Conservation (phyloP, 2,888 invertebrate species). For the Tolmerus cingulatus region DNA sequence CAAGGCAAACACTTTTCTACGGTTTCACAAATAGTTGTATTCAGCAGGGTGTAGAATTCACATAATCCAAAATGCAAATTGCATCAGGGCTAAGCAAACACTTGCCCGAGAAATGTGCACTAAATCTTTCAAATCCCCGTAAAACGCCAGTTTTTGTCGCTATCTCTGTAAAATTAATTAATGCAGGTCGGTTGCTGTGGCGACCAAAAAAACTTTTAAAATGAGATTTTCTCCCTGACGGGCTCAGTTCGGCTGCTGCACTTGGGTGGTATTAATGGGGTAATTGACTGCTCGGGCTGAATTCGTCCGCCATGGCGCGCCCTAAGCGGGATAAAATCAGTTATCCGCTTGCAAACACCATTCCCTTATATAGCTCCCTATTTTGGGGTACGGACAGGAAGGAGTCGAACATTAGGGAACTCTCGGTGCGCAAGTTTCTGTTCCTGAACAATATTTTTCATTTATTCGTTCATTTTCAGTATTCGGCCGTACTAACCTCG, state of each 20-base stretch:
- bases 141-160: slow-evolving; percentile 3
- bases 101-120: not conserved
- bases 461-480: not conserved
- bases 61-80: slow-evolving; percentile 36
- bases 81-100: slow-evolving; percentile 23
- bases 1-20: slow-evolving; percentile 8
- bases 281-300: slow-evolving; percentile 1
- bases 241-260: not conserved
- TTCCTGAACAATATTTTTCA: not conserved
- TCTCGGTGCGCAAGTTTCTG: not conserved
- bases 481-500: not conserved
- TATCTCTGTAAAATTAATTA: slow-evolving; percentile 32
- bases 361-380: not conserved
- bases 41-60: not conserved
- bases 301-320: not conserved
- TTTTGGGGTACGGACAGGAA: not conserved
- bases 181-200: slow-evolving; percentile 4
- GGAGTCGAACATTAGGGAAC: not conserved
- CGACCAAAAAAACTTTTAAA: slow-evolving; percentile 5
- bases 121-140: slow-evolving; percentile 24
- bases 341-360: slow-evolving; percentile 9
- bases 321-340: not conserved
- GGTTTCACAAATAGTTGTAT: not conserved
- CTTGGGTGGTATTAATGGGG: not conserved
- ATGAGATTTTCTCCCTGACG: not conserved